A percentile compares a stretch with the other conserved stretches of the same genome.
These are phyloP conservation scores for Ochotona curzoniae DNA, from an alignment of 2,113 vertebrate species.

Conservation along the genomic window DNA sequence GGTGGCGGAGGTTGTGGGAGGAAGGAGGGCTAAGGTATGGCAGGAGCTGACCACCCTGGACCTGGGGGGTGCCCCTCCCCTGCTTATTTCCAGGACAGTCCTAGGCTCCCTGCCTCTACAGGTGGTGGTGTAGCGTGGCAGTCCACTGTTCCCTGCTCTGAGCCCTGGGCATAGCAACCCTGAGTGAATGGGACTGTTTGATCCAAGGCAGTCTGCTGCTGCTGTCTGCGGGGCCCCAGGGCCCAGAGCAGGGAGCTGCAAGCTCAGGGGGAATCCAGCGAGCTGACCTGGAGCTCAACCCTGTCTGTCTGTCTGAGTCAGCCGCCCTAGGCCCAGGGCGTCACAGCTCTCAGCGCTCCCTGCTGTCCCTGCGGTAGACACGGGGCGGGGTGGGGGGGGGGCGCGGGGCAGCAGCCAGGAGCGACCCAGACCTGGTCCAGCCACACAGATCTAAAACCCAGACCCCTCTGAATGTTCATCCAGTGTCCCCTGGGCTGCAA, in stretches of 20 bases:
- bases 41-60: constrained; percentile 13
- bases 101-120: neutral
- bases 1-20: neutral
- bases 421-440: too few relatives aligned
- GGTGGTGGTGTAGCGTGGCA: too few relatives aligned
- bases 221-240: neutral
- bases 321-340: neutral
- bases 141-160: too few relatives aligned
- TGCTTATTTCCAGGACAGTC: neutral
- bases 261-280: constrained; percentile 51
- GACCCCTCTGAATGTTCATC: too few relatives aligned
- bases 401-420: too few relatives aligned
- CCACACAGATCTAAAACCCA: too few relatives aligned
- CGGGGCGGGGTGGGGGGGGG: too few relatives aligned
- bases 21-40: too few relatives aligned
- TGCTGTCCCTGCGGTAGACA: too few relatives aligned
- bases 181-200: neutral
- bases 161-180: neutral
- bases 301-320: constrained; percentile 47
- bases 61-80: neutral
- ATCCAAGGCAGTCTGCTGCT: too few relatives aligned
- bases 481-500: too few relatives aligned
- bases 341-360: too few relatives aligned
- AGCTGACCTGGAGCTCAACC: constrained; percentile 39
- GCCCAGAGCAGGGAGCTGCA: neutral